Base-by-base conservation (phyloP, 2,113 vertebrate species). In the Crotalus viridis region DNA sequence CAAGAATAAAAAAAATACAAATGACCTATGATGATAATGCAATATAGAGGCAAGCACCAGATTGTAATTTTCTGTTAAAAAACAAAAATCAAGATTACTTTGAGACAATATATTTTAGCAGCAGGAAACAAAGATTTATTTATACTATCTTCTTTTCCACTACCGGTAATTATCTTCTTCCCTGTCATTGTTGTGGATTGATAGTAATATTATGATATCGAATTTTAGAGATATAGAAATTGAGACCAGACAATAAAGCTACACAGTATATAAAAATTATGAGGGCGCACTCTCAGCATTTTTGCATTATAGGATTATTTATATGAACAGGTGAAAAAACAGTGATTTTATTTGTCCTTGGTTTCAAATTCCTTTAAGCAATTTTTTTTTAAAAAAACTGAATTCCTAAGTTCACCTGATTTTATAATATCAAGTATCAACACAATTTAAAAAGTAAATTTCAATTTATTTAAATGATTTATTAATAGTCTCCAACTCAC, bases 401-500 rank as follows among this genome's bases (percentile, higher is more conserved):
- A 39, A 64, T 43, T 64, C 19, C 87, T 90, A 92, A 43, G 48
- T 74, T 9, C 92, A 48, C 86, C 69, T 0, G 0, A 19, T 8
- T 52, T 26, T 93, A 93, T 90, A 22, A 13, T 94, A 90, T 55
- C 48, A 93, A 54, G 92, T 88, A 33, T 17, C n/a, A 93, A 81
- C n/a, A 19, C 93, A 57, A 5, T 88, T 94, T 64, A 86, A 4
- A 95, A 93, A 4, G 0, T 94, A 95, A 94, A 94, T 51, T 1
- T 93, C 24, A 91, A 4, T 95, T 92, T 59, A 85, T 64, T 92
- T 46, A 21, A 94, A 94, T 90, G 91, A 94, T 95, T 97, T 96
- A 96, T 93, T 95, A 95, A 95, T 95, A 96, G 93, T 94, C 96
- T 94, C 95, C 92, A 96, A 96, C 95, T 95, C 94, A 89, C 91